Evolutionary conservation across 64 coral and sea anemone species (phyloP).

Genomic region (Montipora cactus): DNA sequence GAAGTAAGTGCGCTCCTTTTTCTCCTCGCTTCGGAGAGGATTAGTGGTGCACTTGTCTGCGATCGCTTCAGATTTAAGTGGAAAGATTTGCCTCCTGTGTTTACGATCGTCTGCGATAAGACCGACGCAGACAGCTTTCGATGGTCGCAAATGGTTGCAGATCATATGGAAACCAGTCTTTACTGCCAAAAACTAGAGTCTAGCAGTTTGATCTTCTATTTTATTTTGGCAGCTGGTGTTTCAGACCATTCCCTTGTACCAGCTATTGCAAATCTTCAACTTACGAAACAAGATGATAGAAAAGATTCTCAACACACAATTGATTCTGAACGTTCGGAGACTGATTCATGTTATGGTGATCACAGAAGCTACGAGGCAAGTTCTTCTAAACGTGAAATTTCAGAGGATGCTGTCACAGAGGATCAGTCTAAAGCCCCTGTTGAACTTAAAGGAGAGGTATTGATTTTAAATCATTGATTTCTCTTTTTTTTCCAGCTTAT

Average conservation of each 20-base stretch:
- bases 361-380: background rate
- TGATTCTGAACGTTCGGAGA: constrained; percentile 51
- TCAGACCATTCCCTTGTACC: background rate
- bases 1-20: too few relatives aligned
- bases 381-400: background rate
- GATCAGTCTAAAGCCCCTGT: constrained; percentile 62
- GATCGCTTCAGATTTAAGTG: too few relatives aligned
- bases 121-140: too few relatives aligned
- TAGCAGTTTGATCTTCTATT: too few relatives aligned
- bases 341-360: constrained; percentile 30
- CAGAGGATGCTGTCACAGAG: background rate
- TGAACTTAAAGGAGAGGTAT: constrained; percentile 86
- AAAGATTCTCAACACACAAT: background rate
- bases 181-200: too few relatives aligned
- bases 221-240: background rate
- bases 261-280: background rate
- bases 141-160: too few relatives aligned
- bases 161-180: too few relatives aligned
- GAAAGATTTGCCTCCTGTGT: too few relatives aligned
- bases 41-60: too few relatives aligned
- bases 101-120: too few relatives aligned
- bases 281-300: background rate
- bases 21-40: too few relatives aligned
- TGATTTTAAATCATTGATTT: too few relatives aligned
- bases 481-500: background rate